Evolutionary conservation across 2,113 vertebrate genomes (phyloP), one percentile per base, ranked within the genome.

Genomic region (Rhabdomys dilectus): DNA sequence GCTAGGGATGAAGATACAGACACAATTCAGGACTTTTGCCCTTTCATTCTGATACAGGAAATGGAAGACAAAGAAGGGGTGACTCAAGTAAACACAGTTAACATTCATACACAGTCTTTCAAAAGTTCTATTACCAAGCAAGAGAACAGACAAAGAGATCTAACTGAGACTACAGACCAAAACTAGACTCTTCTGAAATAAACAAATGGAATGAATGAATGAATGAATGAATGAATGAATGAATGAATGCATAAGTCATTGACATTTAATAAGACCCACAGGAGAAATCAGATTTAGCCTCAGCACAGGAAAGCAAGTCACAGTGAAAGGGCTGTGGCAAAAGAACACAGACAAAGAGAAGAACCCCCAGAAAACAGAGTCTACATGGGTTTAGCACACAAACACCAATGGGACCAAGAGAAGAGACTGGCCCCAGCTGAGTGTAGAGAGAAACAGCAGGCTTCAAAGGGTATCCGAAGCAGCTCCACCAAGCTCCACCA

Each of bases 331-430:
- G 0, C 31, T 21, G 12, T 31, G 68, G 5, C 3, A n/a, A n/a
- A 89, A 68, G 0, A 42, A 51, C 53, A 7, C 64, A 56, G n/a
- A 70, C 2, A 24, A 17, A 75, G 19, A 72, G 26, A 73, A 16
- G 5, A 62, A 58, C 10, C 26, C 21, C 51, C 80, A 24, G 42
- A 4, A 72, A 76, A 17, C n/a, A n/a, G 64, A 2, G 13, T 21
- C 31, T 10, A 19, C 15, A 77, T 60, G 31, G 22, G 45, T 29
- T 34, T 26, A 72, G 6, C 5, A 70, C 58, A 17, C 77, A 48
- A 19, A 36, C 0, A 26, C 66, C 42, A 16, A 4, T 1, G 4
- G 3, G 15, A 7, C 29, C 0, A 39, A 85, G 36, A 1, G 36
- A 16, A 31, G 29, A 34, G 15, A 70, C 9, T 51, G 64, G 26